Percentiles rank a stretch among this genome's conserved stretches.
Conservation (phyloP, 2,113 vertebrate species). For the Amazona vittata region DNA sequence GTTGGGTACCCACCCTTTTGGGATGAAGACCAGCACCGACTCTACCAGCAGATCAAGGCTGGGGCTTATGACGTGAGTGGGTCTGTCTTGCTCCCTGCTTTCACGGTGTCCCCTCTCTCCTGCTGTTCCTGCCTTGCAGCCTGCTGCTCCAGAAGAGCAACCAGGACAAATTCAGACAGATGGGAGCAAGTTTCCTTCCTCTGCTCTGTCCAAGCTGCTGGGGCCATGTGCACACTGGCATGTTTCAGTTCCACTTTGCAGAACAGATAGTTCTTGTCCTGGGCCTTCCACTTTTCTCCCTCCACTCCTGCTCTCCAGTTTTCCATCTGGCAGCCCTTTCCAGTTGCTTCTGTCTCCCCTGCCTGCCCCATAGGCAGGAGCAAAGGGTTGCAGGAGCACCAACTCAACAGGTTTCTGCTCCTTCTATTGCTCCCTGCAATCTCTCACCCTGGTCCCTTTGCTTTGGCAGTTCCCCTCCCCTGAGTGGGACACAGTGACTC, state of each 20-base stretch:
- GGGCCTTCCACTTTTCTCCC: not conserved
- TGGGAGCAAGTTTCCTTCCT: not conserved
- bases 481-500: conserved; percentile 96
- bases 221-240: not conserved
- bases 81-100: not conserved
- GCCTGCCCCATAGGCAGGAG: not conserved
- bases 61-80: conserved; percentile 94
- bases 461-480: conserved; percentile 90
- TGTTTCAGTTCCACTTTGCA: not conserved
- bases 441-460: conserved; percentile 11
- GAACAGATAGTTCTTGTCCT: not conserved
- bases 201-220: not conserved
- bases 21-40: conserved; percentile 97
- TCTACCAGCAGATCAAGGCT: conserved; percentile 98
- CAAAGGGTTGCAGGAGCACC: not conserved
- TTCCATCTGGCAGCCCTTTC: not conserved
- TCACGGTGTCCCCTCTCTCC: not conserved
- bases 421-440: not conserved
- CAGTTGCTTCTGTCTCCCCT: not conserved
- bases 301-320: not conserved
- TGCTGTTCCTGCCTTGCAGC: not conserved
- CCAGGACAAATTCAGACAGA: not conserved
- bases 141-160: not conserved
- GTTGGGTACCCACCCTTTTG: conserved; percentile 97
- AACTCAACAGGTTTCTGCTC: not conserved